Base-by-base conservation (phyloP, 2,888 invertebrate genomes). In the Margaritifera margaritifera region DNA sequence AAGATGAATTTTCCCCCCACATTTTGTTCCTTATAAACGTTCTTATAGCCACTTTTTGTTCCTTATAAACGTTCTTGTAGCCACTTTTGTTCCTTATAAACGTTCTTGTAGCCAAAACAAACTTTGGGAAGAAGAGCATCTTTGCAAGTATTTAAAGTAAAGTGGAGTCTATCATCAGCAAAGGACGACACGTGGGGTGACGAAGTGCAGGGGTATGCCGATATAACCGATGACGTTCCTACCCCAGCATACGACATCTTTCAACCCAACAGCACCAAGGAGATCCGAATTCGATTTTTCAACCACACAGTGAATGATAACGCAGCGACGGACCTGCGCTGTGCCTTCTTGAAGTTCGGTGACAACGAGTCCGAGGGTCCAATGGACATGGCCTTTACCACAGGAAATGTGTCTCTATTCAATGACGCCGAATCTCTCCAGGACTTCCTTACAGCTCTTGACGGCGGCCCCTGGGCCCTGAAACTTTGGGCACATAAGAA, bases 131-230 rank as follows among this genome's bases (percentile, higher is more conserved):
- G 68, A 60, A 71, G 66, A 50, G 73, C 73, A 15, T 73, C 76
- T 1, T 51, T 69, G n/a, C 73, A 74, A 58, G 73, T 72, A 68
- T 74, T 71, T 57, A 76, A 76, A 55, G 74, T 76, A 71, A 68
- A 72, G 51, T 76, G 76, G 76, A 69, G 69, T 60, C 71, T 71
- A 51, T 72, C 76, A 6, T 73, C 69, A 25, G 72, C 64, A 51
- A 66, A 73, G 6, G 67, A 69, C 62, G 73, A 76, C 24, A 63
- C 69, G 0, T 76, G 76, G 76, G 76, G 76, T 20, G 76, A 76
- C 53, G 76, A 76, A 50, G 66, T 74, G 2, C 76, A 76, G 58
- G 76, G 76, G 6, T 76, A 63, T 52, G 67, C 68, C 18, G 69
- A 65, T 6, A 56, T 69, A 24, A 61, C 52, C 4, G 52, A 64